These are phyloP conservation scores for Tachyglossus aculeatus DNA, from an alignment of 2,797 vertebrate genomes.

Conservation along the genomic window DNA sequence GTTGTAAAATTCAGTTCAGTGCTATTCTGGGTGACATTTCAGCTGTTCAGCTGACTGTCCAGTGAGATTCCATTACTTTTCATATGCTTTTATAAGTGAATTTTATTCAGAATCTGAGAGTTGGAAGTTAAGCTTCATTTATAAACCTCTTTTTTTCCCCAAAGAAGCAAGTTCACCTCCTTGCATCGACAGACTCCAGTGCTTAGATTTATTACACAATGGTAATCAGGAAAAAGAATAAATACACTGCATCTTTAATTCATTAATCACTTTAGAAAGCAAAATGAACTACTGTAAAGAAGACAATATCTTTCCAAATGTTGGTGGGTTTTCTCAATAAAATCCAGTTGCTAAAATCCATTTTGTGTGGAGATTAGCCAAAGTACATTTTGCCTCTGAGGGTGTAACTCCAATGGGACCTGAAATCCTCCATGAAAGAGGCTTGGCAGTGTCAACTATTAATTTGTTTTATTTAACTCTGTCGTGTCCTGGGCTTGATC, in stretches of 20 bases:
- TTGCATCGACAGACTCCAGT: slow-evolving; percentile 70
- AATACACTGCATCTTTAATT: slow-evolving; percentile 75
- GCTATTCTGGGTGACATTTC: background rate
- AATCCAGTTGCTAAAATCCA: slow-evolving; percentile 46
- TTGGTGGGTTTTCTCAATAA: slow-evolving; percentile 49
- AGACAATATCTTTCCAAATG: slow-evolving; percentile 69
- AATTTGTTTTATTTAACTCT: background rate
- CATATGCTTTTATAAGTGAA: slow-evolving; percentile 61
- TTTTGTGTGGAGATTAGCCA: slow-evolving; percentile 50
- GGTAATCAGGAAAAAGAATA: slow-evolving; percentile 79
- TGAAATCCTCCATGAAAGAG: background rate
- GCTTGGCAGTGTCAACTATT: accelerated
- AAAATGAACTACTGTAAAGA: slow-evolving; percentile 73
- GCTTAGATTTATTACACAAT: slow-evolving; percentile 79
- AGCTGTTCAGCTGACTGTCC: background rate
- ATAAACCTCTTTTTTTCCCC: slow-evolving; percentile 70
- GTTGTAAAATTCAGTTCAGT: background rate
- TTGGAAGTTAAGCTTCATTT: slow-evolving; percentile 66
- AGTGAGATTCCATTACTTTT: slow-evolving; percentile 54
- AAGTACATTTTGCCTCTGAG: slow-evolving; percentile 42
- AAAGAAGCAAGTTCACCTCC: slow-evolving; percentile 67
- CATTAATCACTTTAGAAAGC: slow-evolving; percentile 76
- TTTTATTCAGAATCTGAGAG: slow-evolving; percentile 56
- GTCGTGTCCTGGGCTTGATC: background rate
- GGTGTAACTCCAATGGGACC: background rate